A percentile compares a stretch with the other conserved stretches of the same genome.
These are phyloP conservation scores for Cottus gobio DNA, from an alignment of 2,113 vertebrate genomes.

Conservation along the genomic window DNA sequence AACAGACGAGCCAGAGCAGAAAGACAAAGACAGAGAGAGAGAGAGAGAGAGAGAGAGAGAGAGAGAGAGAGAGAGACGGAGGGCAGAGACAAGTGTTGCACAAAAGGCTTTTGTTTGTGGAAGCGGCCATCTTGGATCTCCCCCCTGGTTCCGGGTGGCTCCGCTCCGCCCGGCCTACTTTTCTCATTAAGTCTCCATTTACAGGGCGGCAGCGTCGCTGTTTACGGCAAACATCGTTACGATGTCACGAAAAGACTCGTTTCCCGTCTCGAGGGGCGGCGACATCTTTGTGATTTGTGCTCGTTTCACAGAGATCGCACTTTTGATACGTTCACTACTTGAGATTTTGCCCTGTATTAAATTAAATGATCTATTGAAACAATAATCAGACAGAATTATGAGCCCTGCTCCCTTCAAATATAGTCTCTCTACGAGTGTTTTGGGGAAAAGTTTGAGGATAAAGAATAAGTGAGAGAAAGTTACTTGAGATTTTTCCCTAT, in stretches of 20 bases:
- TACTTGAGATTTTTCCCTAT: no score
- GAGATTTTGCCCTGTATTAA: no score
- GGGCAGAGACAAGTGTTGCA: constrained; percentile 16
- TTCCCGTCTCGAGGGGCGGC: neutral
- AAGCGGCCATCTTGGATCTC: constrained; percentile 60
- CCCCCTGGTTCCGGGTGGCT: constrained; percentile 54
- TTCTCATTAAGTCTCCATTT: constrained; percentile 50
- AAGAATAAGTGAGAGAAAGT: no score
- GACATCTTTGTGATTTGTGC: constrained; percentile 12
- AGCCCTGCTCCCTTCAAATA: no score
- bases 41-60: neutral
- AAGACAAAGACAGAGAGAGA: constrained; percentile 3
- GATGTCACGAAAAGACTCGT: neutral
- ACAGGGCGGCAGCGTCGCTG: constrained; percentile 23
- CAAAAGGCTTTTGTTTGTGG: constrained; percentile 69
- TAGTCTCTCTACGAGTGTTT: no score
- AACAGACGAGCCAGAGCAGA: constrained; percentile 2
- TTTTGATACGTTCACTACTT: constrained; percentile 1
- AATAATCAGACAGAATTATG: no score
- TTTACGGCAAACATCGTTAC: constrained; percentile 47
- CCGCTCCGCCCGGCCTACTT: constrained; percentile 55
- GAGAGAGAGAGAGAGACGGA: neutral
- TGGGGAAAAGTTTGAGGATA: no score
- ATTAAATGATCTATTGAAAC: no score
- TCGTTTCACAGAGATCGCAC: neutral